Base-by-base conservation (phyloP, 1,140 invertebrate genomes). In the Drosophila sechellia region DNA sequence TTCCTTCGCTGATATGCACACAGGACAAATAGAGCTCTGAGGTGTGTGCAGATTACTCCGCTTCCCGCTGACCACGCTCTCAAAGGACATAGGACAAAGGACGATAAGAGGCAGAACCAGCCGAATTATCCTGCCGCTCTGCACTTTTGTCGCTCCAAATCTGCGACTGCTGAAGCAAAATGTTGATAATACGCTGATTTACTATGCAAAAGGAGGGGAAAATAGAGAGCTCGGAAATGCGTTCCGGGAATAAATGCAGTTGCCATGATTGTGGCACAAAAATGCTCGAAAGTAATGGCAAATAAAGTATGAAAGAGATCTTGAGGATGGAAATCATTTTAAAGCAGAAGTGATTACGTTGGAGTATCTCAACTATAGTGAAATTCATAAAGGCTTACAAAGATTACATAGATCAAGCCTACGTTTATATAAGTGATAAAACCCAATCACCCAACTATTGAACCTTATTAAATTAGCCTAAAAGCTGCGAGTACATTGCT, bases 161-260 rank as follows among this genome's bases (percentile, higher is more conserved):
- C 80, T 83, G 80, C 80, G 61, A 61, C 64, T 79, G 80, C 52
- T 27, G 74, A 71, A 73, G 77, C 70, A 69, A 79, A 79, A 83
- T 72, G 83, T 79, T 79, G 83, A 87, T 86, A 86, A 81, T 69
- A 63, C 79, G 58, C 70, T 79, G 83, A 86, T 87, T 86, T 86
- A 86, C 58, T 68, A 86, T 77, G 81, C 74, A 43, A 39, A 42
- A 20, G 57, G 61, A 34, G 25, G 49, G 34, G 34, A 78, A 73
- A 60, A 31, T 11, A 55, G 58, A 63, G 66, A 53, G 49, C 71
- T 75, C 12, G 45, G 40, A 71, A 69, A 55, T 68, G 52, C 77
- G 34, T 59, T 70, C 46, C n/a, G 31, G 17, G 42, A 34, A 25
- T 17, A 65, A 65, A 42, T 68, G 46, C 64, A 68, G 20, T 20